phyloP scores from a whole-genome alignment of 2,797 vertebrate species.

The Lithobates pipiens region DNA sequence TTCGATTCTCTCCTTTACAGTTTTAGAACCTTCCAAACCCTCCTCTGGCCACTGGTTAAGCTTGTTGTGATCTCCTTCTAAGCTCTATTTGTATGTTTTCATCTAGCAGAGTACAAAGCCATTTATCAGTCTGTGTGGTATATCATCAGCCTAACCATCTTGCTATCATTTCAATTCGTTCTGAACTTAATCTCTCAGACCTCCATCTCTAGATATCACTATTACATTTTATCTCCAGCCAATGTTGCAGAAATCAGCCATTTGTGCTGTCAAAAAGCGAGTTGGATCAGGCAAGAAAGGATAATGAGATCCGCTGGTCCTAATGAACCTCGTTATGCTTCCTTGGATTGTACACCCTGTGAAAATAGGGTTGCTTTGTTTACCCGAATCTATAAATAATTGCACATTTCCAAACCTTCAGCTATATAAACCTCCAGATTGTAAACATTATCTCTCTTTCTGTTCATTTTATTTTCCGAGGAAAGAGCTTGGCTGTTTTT shows the following conservation, averaged over 20 bases:
- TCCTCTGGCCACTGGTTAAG: background rate
- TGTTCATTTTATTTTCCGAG: constrained; percentile 34
- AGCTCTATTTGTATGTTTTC: constrained; percentile 30
- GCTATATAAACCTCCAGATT: constrained; percentile 35
- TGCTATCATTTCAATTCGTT: constrained; percentile 66
- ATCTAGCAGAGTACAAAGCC: constrained; percentile 18
- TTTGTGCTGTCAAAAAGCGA: constrained; percentile 56
- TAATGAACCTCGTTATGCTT: constrained; percentile 66
- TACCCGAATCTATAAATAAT: constrained; percentile 55
- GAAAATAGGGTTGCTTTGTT: constrained; percentile 66
- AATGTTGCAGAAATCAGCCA: constrained; percentile 52
- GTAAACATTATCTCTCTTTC: constrained; percentile 34
- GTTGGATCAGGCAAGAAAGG: constrained; percentile 41
- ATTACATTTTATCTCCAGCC: constrained; percentile 63
- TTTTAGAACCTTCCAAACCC: background rate
- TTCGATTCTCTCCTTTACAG: background rate
- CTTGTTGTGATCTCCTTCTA: constrained; percentile 12
- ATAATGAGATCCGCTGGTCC: constrained; percentile 61
- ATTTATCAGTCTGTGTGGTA: constrained; percentile 37
- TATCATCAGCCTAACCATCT: constrained; percentile 60
- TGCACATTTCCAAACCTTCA: constrained; percentile 49
- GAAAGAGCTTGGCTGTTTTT: constrained; percentile 46
- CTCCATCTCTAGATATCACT: constrained; percentile 62
- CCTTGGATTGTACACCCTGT: constrained; percentile 50
- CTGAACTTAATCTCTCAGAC: constrained; percentile 66